phyloP scores from a whole-genome alignment of 2,797 vertebrate genomes.

The Myotis planiceps region DNA sequence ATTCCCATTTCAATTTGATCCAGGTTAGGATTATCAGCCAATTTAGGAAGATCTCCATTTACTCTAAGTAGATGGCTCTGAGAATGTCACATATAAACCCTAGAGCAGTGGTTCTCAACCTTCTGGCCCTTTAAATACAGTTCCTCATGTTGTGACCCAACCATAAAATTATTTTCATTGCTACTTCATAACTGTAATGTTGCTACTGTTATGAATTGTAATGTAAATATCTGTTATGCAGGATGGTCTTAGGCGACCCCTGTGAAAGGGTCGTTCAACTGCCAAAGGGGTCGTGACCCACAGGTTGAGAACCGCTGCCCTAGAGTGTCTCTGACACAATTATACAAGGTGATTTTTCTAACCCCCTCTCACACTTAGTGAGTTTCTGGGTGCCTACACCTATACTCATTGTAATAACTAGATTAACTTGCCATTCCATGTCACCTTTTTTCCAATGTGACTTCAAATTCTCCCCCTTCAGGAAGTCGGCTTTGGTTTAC shows the following conservation, averaged over 20 bases:
- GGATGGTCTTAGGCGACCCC: too few relatives aligned
- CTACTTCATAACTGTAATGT: too few relatives aligned
- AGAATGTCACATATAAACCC: slow-evolving; percentile 3
- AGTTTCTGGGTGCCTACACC: not conserved
- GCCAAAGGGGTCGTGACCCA: too few relatives aligned
- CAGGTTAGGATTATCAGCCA: slow-evolving; percentile 11
- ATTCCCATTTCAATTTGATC: slow-evolving; percentile 4
- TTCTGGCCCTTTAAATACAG: too few relatives aligned
- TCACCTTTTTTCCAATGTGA: not conserved
- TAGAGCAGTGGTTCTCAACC: not conserved
- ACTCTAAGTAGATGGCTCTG: slow-evolving; percentile 3
- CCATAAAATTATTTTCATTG: too few relatives aligned
- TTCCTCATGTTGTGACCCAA: too few relatives aligned
- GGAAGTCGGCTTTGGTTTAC: not conserved
- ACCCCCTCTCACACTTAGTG: not conserved
- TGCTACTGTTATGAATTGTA: too few relatives aligned
- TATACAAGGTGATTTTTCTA: not conserved
- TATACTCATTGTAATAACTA: not conserved
- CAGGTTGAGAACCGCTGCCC: too few relatives aligned
- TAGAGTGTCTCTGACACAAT: not conserved
- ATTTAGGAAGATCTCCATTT: slow-evolving; percentile 21
- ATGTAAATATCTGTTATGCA: too few relatives aligned
- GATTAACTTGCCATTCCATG: not conserved
- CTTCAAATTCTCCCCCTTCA: not conserved
- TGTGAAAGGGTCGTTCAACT: too few relatives aligned